Percentiles rank a stretch among this genome's conserved stretches.
phyloP scores from a whole-genome alignment of 2,888 invertebrate genomes.

The Choreutis nemorana region DNA sequence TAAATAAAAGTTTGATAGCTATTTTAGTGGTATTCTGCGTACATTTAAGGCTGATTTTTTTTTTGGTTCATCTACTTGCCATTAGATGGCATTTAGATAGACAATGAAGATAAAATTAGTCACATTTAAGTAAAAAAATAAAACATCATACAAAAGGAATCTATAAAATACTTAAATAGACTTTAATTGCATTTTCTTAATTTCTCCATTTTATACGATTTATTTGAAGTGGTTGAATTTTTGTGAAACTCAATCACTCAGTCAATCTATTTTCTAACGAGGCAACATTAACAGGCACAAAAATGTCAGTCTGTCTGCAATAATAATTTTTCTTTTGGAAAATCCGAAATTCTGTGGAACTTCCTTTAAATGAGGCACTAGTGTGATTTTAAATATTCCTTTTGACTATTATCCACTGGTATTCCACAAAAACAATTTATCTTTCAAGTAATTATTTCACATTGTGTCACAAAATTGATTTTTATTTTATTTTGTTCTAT shows the following conservation, averaged over 20 bases:
- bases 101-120: no score
- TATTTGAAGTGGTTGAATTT: no score
- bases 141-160: no score
- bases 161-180: no score
- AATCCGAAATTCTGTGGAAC: slow-evolving; percentile 16
- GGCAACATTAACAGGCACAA: neutral
- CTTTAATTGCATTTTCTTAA: no score
- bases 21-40: no score
- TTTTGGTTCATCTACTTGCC: no score
- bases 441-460: slow-evolving; percentile 51
- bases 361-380: slow-evolving; percentile 1
- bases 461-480: slow-evolving; percentile 52
- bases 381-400: neutral
- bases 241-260: neutral
- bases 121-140: no score
- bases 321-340: slow-evolving; percentile 19
- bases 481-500: slow-evolving; percentile 51
- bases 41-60: no score
- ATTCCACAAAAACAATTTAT: neutral
- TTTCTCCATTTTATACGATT: no score
- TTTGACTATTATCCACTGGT: neutral
- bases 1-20: no score
- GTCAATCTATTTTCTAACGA: slow-evolving; percentile 1
- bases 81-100: no score
- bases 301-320: neutral